Evolutionary conservation across 2,888 invertebrate genomes (phyloP).

Genomic region (Mesorhabditis spiculigera): DNA sequence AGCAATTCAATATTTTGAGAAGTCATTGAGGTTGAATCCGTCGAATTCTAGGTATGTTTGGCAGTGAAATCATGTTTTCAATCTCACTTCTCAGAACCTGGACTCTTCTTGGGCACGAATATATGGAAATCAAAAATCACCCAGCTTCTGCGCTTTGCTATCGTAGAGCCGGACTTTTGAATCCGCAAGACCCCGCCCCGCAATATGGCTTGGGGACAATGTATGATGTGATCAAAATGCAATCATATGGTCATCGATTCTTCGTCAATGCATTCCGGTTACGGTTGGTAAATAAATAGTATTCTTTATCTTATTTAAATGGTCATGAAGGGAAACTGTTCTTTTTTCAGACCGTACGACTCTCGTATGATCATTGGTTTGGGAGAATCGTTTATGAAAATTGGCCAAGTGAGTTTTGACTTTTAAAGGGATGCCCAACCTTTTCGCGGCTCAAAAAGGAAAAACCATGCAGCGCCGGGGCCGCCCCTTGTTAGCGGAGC

Average conservation of each 20-base stretch:
- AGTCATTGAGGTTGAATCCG: neutral
- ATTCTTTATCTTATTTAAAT: neutral
- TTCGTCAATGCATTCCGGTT: neutral
- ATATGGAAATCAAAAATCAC: slow-evolving; percentile 95
- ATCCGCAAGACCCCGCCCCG: neutral
- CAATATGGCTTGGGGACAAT: neutral
- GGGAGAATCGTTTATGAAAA: neutral
- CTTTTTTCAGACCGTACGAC: neutral
- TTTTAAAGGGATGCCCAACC: too few relatives aligned
- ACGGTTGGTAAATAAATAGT: neutral
- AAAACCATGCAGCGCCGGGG: too few relatives aligned
- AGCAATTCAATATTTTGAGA: neutral
- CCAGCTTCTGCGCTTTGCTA: slow-evolving; percentile 98
- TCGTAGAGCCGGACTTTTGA: slow-evolving; percentile 73
- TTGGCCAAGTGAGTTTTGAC: neutral
- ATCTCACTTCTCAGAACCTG: slow-evolving; percentile 65
- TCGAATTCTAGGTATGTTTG: neutral
- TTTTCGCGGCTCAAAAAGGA: too few relatives aligned
- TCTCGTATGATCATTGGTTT: neutral
- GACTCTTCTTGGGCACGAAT: slow-evolving; percentile 98
- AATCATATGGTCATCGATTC: neutral
- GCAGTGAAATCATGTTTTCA: neutral
- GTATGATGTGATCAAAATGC: neutral
- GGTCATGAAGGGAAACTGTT: neutral
- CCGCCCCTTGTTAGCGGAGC: too few relatives aligned